These are phyloP conservation scores for Tigriopus japonicus DNA, from an alignment of 1,140 invertebrate genomes.

Conservation along the genomic window DNA sequence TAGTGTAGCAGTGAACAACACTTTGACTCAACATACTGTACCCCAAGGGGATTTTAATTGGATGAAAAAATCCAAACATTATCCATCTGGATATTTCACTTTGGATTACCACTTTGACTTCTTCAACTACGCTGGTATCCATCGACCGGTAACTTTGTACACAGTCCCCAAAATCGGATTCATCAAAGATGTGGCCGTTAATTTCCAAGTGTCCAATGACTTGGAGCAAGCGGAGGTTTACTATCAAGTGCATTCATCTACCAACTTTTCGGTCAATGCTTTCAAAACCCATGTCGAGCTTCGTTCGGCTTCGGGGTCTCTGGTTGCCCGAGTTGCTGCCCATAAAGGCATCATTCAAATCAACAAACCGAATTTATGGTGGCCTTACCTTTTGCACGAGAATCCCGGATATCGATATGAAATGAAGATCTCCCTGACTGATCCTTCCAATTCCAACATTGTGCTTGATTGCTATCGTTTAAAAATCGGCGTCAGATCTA, in stretches of 20 bases:
- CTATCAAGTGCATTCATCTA: background rate
- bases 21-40: conserved; percentile 53
- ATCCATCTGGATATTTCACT: conserved; percentile 39
- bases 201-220: background rate
- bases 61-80: background rate
- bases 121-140: conserved; percentile 94
- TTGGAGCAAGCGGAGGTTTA: background rate
- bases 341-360: background rate
- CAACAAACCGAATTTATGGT: background rate
- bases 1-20: conserved; percentile 88
- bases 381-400: background rate
- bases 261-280: background rate
- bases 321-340: background rate
- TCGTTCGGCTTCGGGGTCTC: background rate
- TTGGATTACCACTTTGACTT: conserved; percentile 84
- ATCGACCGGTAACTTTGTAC: conserved; percentile 69
- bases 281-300: background rate
- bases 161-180: conserved; percentile 44
- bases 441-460: background rate
- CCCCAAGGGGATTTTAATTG: conserved; percentile 45
- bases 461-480: background rate
- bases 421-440: background rate
- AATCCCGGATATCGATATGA: background rate
- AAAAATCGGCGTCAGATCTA: background rate
- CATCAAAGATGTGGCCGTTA: conserved; percentile 50